A percentile compares a stretch with the other conserved stretches of the same genome.
Conservation (phyloP, 1,140 invertebrate species). For the Mamestra configurata region DNA sequence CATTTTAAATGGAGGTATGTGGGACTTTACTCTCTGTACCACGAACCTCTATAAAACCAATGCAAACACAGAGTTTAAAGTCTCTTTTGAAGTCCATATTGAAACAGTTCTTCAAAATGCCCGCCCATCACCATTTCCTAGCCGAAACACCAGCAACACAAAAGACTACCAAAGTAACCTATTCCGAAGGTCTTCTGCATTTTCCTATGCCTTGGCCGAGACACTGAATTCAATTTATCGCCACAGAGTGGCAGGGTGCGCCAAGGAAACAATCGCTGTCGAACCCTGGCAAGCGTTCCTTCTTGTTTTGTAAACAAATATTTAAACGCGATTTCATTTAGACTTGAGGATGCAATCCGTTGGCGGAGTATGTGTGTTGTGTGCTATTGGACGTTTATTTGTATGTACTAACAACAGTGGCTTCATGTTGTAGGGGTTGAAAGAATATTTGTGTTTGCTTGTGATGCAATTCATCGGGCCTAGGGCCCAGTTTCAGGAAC, state of each 20-base stretch:
- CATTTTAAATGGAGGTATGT: too few relatives aligned
- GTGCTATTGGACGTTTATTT: neutral
- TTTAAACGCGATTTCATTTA: slow-evolving; percentile 20
- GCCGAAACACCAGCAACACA: too few relatives aligned
- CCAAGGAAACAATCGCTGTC: slow-evolving; percentile 27
- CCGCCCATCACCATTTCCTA: too few relatives aligned
- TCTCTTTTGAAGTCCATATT: too few relatives aligned
- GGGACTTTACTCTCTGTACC: too few relatives aligned
- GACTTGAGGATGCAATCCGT: neutral
- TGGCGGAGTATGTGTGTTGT: neutral
- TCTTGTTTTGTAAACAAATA: slow-evolving; percentile 6
- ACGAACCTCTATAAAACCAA: too few relatives aligned
- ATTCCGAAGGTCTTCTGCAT: neutral
- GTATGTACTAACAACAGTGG: neutral
- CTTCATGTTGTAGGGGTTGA: neutral
- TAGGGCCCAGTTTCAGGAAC: too few relatives aligned
- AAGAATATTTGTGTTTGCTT: neutral
- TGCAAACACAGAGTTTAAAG: too few relatives aligned
- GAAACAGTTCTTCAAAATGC: too few relatives aligned
- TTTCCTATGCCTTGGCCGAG: neutral
- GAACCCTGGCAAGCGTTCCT: neutral
- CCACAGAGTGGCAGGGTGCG: neutral
- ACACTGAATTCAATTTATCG: slow-evolving; percentile 31
- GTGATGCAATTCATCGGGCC: neutral
- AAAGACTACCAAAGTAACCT: neutral